phyloP scores from a whole-genome alignment of 2,888 invertebrate genomes.

The Luffia ferchaultella region DNA sequence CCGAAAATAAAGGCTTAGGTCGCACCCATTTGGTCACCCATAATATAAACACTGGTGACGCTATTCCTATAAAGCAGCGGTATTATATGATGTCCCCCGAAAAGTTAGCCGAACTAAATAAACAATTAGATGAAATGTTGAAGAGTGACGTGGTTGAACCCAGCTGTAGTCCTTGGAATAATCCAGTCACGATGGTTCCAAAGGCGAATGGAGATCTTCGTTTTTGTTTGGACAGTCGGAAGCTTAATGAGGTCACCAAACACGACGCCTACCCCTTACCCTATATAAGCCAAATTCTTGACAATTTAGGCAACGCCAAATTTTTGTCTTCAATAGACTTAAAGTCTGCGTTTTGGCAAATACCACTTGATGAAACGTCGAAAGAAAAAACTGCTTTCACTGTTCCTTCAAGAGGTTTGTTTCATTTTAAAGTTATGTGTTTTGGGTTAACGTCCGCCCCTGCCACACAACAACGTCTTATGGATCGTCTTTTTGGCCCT shows the following conservation, averaged over 20 bases:
- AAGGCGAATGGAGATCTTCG: too few species aligned
- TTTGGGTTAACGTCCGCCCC: too few species aligned
- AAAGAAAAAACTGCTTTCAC: slow-evolving; percentile 6
- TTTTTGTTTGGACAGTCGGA: slow-evolving; percentile 16
- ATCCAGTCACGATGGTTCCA: too few species aligned
- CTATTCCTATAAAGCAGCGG: slow-evolving; percentile 10
- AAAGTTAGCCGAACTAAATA: slow-evolving; percentile 9
- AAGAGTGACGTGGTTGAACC: too few species aligned
- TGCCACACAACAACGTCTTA: too few species aligned
- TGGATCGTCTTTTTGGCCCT: too few species aligned
- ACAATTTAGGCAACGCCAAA: slow-evolving; percentile 7
- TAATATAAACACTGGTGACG: background rate
- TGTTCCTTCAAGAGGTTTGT: too few species aligned
- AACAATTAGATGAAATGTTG: slow-evolving; percentile 19
- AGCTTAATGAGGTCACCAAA: slow-evolving; percentile 10
- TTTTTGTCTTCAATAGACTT: slow-evolving; percentile 11
- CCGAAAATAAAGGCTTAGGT: too few species aligned
- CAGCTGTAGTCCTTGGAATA: too few species aligned
- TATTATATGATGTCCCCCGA: slow-evolving; percentile 12
- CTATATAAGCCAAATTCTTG: too few species aligned
- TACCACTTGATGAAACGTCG: background rate
- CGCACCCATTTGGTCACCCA: too few species aligned
- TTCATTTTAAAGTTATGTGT: too few species aligned
- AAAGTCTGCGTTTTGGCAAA: slow-evolving; percentile 6
- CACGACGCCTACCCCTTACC: slow-evolving; percentile 4